These are phyloP conservation scores for Lordiphosa fenestrarum DNA, from an alignment of 2,888 invertebrate species.

Conservation along the genomic window DNA sequence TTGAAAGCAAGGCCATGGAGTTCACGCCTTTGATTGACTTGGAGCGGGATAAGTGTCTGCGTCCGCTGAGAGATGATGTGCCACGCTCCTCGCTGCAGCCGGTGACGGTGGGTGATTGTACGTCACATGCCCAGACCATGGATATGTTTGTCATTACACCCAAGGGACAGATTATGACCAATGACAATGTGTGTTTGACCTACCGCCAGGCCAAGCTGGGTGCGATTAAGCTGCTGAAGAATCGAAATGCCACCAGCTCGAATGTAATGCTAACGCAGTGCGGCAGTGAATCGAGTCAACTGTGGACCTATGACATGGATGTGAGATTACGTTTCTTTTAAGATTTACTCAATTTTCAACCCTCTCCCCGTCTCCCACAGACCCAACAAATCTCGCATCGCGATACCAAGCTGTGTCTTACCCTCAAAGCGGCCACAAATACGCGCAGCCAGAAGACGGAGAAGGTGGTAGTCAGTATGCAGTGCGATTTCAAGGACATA, in stretches of 20 bases:
- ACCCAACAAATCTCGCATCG: conserved; percentile 78
- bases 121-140: conserved; percentile 71
- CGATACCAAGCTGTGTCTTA: conserved; percentile 75
- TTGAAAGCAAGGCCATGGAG: conserved; percentile 63
- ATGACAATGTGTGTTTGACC: conserved; percentile 93
- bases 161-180: conserved; percentile 89
- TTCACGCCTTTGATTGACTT: conserved; percentile 69
- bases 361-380: conserved; percentile 35
- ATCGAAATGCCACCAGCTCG: conserved; percentile 69
- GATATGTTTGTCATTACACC: conserved; percentile 87
- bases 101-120: conserved; percentile 76
- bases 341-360: not conserved
- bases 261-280: conserved; percentile 77
- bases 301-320: conserved; percentile 78
- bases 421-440: conserved; percentile 65
- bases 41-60: conserved; percentile 76
- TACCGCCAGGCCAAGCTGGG: conserved; percentile 80
- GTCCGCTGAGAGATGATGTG: conserved; percentile 62
- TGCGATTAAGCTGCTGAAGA: conserved; percentile 61
- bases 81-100: conserved; percentile 62
- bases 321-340: conserved; percentile 56
- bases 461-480: conserved; percentile 67
- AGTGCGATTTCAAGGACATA: conserved; percentile 73
- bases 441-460: conserved; percentile 61
- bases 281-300: conserved; percentile 66